A percentile compares a stretch with the other conserved stretches of the same genome.
Conservation (phyloP, 2,797 vertebrate genomes). For the Neostethus bicornis region DNA sequence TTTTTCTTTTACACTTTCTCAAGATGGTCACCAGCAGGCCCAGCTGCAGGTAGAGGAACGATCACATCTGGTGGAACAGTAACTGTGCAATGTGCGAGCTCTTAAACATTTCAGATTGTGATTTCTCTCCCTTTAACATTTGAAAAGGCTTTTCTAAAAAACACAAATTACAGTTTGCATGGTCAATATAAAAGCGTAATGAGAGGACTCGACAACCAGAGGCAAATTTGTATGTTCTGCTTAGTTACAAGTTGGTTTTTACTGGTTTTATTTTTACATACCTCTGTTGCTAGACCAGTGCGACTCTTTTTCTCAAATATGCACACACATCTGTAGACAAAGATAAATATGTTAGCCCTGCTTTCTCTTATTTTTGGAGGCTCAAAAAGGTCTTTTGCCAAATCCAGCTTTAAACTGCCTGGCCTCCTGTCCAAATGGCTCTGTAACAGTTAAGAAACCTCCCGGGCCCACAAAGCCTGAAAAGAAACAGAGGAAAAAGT, state of each 20-base stretch:
- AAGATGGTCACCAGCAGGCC: slow-evolving; percentile 58
- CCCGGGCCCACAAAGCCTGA: slow-evolving; percentile 83
- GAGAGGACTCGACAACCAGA: slow-evolving; percentile 43
- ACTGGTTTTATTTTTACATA: slow-evolving; percentile 52
- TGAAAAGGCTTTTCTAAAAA: slow-evolving; percentile 49
- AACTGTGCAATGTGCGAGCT: slow-evolving; percentile 30
- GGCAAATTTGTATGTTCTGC: slow-evolving; percentile 43
- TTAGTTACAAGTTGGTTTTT: slow-evolving; percentile 47
- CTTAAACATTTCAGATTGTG: slow-evolving; percentile 44
- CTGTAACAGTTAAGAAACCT: slow-evolving; percentile 87
- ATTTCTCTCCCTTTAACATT: slow-evolving; percentile 52
- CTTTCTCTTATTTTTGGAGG: slow-evolving; percentile 81
- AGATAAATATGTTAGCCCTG: slow-evolving; percentile 65
- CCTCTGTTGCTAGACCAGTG: slow-evolving; percentile 26
- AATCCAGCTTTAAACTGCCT: slow-evolving; percentile 81
- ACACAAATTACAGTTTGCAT: slow-evolving; percentile 47
- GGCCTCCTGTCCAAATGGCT: slow-evolving; percentile 84
- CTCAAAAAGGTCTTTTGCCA: slow-evolving; percentile 77
- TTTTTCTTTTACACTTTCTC: slow-evolving; percentile 37
- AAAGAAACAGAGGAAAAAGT: slow-evolving; percentile 81
- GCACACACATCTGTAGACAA: slow-evolving; percentile 46
- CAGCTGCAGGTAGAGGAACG: slow-evolving; percentile 61
- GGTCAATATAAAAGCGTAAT: slow-evolving; percentile 57
- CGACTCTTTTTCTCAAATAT: slow-evolving; percentile 28
- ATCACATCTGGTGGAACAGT: slow-evolving; percentile 46